A percentile compares a stretch with the other conserved stretches of the same genome.
Conservation (phyloP, 2,888 invertebrate species). For the Emmelina monodactyla region DNA sequence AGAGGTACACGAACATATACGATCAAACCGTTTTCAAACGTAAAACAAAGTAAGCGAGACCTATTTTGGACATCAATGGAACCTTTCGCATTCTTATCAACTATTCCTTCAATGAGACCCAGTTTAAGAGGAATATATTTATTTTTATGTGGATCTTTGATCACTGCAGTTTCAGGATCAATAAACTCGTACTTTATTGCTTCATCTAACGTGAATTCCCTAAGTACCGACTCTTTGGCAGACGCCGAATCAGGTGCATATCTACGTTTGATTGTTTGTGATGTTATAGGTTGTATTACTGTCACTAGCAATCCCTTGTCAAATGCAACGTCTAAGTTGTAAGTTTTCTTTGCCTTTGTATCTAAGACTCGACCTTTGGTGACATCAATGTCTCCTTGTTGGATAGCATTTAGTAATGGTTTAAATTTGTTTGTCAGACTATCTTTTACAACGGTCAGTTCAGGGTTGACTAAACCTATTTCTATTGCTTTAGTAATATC, state of each 20-base stretch:
- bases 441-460: slow-evolving; percentile 80
- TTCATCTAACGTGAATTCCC: slow-evolving; percentile 83
- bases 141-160: slow-evolving; percentile 81
- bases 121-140: slow-evolving; percentile 74
- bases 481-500: slow-evolving; percentile 78
- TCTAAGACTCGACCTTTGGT: slow-evolving; percentile 79
- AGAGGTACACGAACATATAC: slow-evolving; percentile 80
- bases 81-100: slow-evolving; percentile 74
- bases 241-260: slow-evolving; percentile 47
- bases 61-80: slow-evolving; percentile 74
- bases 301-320: slow-evolving; percentile 80
- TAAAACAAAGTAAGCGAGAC: slow-evolving; percentile 73
- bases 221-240: slow-evolving; percentile 54
- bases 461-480: slow-evolving; percentile 75
- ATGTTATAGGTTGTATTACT: slow-evolving; percentile 74
- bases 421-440: slow-evolving; percentile 73
- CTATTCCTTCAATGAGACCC: slow-evolving; percentile 70
- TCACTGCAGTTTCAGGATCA: slow-evolving; percentile 76
- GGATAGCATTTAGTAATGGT: slow-evolving; percentile 75
- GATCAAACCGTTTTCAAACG: slow-evolving; percentile 77
- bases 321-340: slow-evolving; percentile 80
- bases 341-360: slow-evolving; percentile 77
- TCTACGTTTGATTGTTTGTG: slow-evolving; percentile 53
- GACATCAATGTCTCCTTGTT: slow-evolving; percentile 80
- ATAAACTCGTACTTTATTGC: slow-evolving; percentile 82